These are phyloP conservation scores for Acanthococcus lagerstroemiae DNA, from an alignment of 2,888 invertebrate species.

Conservation along the genomic window DNA sequence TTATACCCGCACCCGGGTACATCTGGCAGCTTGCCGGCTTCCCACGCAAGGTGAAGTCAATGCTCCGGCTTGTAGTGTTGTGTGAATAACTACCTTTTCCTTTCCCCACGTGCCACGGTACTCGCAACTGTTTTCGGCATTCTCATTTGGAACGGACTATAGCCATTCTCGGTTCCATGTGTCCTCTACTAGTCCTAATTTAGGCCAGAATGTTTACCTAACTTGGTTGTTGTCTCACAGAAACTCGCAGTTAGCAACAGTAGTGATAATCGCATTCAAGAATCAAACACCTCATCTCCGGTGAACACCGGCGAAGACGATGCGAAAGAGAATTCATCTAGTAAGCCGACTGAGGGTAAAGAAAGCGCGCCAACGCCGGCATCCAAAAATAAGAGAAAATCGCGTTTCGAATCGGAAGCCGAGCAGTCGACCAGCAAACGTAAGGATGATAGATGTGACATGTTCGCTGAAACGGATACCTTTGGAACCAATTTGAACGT, in stretches of 20 bases:
- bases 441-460: conserved; percentile 55
- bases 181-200: too few relatives aligned
- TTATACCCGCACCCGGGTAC: too few relatives aligned
- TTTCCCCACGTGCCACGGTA: too few relatives aligned
- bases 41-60: too few relatives aligned
- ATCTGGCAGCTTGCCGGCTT: too few relatives aligned
- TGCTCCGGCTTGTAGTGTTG: too few relatives aligned
- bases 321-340: neutral
- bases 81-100: too few relatives aligned
- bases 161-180: too few relatives aligned
- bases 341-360: neutral
- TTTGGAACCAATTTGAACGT: conserved; percentile 64
- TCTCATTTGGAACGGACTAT: too few relatives aligned
- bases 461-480: conserved; percentile 86
- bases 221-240: too few relatives aligned
- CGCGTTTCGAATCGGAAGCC: conserved; percentile 35
- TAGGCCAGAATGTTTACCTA: too few relatives aligned
- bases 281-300: neutral
- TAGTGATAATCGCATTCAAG: neutral
- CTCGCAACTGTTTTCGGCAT: too few relatives aligned
- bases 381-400: conserved; percentile 35
- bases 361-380: conserved; percentile 11
- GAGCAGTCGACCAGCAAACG: conserved; percentile 35
- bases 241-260: conserved; percentile 7
- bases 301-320: neutral